Conservation (phyloP, 2,113 vertebrate genomes). For the Synchiropus splendidus region DNA sequence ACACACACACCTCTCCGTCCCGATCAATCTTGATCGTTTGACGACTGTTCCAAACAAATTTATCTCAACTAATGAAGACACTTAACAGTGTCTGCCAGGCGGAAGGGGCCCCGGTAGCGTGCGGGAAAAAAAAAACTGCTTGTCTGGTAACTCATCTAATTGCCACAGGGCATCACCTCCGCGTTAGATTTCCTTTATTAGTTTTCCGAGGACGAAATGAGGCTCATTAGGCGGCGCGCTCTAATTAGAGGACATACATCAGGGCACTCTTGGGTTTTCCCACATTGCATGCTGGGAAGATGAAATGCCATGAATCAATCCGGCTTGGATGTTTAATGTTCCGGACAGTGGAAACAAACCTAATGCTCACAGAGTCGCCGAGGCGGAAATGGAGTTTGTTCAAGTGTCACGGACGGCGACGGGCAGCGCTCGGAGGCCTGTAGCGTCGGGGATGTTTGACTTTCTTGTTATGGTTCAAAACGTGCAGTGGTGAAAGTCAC, state of each 20-base stretch:
- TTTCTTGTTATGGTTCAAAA: constrained; percentile 20
- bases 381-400: constrained; percentile 22
- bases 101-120: constrained; percentile 19
- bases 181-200: constrained; percentile 56
- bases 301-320: constrained; percentile 59
- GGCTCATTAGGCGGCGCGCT: constrained; percentile 51
- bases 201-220: constrained; percentile 58
- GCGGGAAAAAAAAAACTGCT: constrained; percentile 51
- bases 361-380: constrained; percentile 30
- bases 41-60: constrained; percentile 38
- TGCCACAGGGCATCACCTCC: constrained; percentile 60
- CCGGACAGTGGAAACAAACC: constrained; percentile 37
- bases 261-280: constrained; percentile 48
- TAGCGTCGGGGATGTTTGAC: constrained; percentile 9
- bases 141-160: constrained; percentile 65
- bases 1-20: constrained; percentile 9
- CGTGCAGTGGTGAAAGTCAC: too few species aligned
- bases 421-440: constrained; percentile 5
- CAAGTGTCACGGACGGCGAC: constrained; percentile 1
- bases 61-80: constrained; percentile 59
- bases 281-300: constrained; percentile 48
- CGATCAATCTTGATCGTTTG: constrained; percentile 64
- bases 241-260: constrained; percentile 66
- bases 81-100: too few species aligned
- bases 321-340: constrained; percentile 35